phyloP scores from a whole-genome alignment of 30 jellyfish, hydroid and myxozoan species.

The Rhopilema esculentum region DNA sequence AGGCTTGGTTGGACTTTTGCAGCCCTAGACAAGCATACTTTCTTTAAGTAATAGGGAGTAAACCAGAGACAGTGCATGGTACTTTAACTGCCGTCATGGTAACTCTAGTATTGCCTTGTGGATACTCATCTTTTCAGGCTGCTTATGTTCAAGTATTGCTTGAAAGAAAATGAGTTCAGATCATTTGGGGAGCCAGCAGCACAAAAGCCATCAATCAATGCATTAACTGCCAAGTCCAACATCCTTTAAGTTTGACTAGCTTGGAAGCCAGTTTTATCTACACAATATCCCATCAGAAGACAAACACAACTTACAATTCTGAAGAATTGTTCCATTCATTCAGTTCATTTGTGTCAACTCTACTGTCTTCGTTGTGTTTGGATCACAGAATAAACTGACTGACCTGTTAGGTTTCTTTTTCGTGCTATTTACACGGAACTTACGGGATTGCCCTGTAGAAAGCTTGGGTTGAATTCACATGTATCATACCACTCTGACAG shows the following conservation, averaged over 20 bases:
- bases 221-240: slow-evolving; percentile 53
- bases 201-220: slow-evolving; percentile 50
- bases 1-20: slow-evolving; percentile 97
- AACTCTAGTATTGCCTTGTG: slow-evolving; percentile 47
- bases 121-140: slow-evolving; percentile 71
- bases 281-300: slow-evolving; percentile 35
- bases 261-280: slow-evolving; percentile 31
- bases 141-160: slow-evolving; percentile 50
- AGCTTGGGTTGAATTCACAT: too few species aligned
- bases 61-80: slow-evolving; percentile 89
- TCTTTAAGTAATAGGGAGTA: slow-evolving; percentile 69
- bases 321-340: too few species aligned
- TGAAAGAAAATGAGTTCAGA: slow-evolving; percentile 37
- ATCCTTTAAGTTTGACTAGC: slow-evolving; percentile 36
- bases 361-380: slow-evolving; percentile 78
- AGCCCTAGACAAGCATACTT: slow-evolving; percentile 88
- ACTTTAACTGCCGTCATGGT: slow-evolving; percentile 83
- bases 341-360: too few species aligned
- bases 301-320: slow-evolving; percentile 70
- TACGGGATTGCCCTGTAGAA: too few species aligned
- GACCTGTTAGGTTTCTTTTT: slow-evolving; percentile 72
- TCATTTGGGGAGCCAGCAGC: slow-evolving; percentile 62
- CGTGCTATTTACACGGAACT: too few species aligned
- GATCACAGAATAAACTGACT: slow-evolving; percentile 77
- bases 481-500: slow-evolving; percentile 85